phyloP scores from a whole-genome alignment of 2,113 vertebrate species.

The Vulpes ferrilata region DNA sequence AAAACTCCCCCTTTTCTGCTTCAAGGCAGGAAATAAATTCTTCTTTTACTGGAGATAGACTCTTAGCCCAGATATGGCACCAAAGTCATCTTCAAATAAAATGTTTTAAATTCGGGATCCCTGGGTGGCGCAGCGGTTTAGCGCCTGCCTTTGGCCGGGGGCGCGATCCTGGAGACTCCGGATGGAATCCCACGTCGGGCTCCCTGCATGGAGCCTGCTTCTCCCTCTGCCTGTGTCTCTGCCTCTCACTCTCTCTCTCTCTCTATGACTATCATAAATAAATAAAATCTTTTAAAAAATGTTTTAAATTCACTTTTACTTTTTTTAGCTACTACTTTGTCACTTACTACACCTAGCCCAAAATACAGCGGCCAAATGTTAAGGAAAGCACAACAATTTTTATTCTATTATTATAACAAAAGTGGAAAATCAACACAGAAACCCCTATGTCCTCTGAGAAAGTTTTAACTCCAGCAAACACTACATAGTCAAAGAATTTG shows the following conservation, averaged over 20 bases:
- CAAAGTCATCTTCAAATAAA: slow-evolving; percentile 2
- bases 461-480: slow-evolving; percentile 33
- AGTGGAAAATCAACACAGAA: background rate
- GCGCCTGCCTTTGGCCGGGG: too few relatives aligned
- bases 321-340: background rate
- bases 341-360: background rate
- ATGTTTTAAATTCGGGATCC: background rate
- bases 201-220: too few relatives aligned
- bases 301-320: background rate
- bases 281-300: too few relatives aligned
- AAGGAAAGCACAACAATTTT: background rate
- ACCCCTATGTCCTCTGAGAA: background rate
- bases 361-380: background rate
- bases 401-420: slow-evolving; percentile 1
- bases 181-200: too few relatives aligned
- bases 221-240: too few relatives aligned
- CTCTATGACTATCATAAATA: too few relatives aligned
- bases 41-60: background rate
- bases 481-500: slow-evolving; percentile 34
- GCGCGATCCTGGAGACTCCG: too few relatives aligned
- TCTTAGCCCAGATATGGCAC: background rate
- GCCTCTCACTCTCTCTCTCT: too few relatives aligned
- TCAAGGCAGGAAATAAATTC: background rate
- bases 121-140: too few relatives aligned
- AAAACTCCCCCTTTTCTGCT: background rate